Evolutionary conservation across 1,140 invertebrate genomes (phyloP), one percentile per base, ranked within the genome.

Genomic region (Leptoteleia sp.): DNA sequence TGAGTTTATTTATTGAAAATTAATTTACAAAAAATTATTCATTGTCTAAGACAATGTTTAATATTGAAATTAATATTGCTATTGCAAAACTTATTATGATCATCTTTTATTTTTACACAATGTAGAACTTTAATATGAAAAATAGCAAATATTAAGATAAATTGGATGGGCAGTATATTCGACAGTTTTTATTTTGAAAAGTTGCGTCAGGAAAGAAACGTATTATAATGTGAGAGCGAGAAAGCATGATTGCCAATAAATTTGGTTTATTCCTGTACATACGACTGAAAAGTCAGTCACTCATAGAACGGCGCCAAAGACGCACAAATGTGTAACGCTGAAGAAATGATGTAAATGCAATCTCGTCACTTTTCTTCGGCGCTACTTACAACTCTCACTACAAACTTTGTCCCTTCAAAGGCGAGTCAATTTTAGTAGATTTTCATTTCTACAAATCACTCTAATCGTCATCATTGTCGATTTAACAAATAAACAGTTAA

Each of bases 251-350:
- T 83, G 83, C 82, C 83, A 84, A 83, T 84, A 82, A 83, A 80
- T 82, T 78, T 55, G 64, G 82, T 83, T n/a, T 84, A 82, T 84
- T 83, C 80, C 77, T 57, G 72, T 76, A 55, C 76, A 59, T 72
- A 54, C 38, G 54, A 47, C 43, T 13, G 43, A 50, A 59, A 45
- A 64, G 62, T 61, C 64, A 79, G 79, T 76, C 71, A 59, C 47
- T 75, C 64, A 47, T 55, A 55, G 45, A 47, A 40, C 48, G 48
- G 64, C 73, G 73, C 64, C 73, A 68, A 70, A 71, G 45, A 54
- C 55, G 67, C 67, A 61, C 55, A 40, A 70, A 70, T 38, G 43
- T 40, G 31, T 25, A 35, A 27, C 55, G 38, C 25, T 22, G 11
- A 35, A 43, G 35, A 9, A 12, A 35, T 50, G 27, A 50, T 43